phyloP scores from a whole-genome alignment of 1,140 invertebrate genomes.

The Drusus annulatus region DNA sequence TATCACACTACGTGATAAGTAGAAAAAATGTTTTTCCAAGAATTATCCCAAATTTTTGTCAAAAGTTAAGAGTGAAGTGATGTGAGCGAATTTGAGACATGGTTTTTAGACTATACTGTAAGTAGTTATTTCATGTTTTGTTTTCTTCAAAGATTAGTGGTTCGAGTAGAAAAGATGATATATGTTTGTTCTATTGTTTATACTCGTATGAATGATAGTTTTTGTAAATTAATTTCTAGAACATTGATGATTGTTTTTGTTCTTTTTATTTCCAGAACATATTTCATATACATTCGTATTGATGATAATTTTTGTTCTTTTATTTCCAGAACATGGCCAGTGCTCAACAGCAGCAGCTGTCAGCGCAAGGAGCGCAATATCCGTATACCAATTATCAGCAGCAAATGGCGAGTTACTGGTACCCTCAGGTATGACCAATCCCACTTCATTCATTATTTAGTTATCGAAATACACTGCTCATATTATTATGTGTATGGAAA shows the following conservation, averaged over 20 bases:
- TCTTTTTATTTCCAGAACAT: background rate
- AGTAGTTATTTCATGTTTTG: too few species aligned
- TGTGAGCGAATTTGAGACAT: too few species aligned
- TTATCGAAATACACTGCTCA: too few species aligned
- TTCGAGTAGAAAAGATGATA: background rate
- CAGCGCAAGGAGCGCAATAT: constrained; percentile 73
- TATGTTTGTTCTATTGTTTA: background rate
- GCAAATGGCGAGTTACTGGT: constrained; percentile 85
- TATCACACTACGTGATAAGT: too few species aligned
- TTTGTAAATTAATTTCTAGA: too few species aligned
- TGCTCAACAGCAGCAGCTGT: constrained; percentile 58
- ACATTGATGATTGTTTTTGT: background rate
- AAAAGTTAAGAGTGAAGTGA: too few species aligned
- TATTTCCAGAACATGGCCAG: constrained; percentile 49
- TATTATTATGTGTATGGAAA: too few species aligned
- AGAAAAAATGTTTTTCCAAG: too few species aligned
- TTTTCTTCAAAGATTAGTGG: too few species aligned
- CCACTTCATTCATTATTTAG: too few species aligned
- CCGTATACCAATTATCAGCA: constrained; percentile 77
- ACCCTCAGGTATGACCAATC: constrained; percentile 70
- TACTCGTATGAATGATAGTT: background rate
- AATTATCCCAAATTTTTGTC: too few species aligned
- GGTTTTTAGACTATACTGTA: too few species aligned
- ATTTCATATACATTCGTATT: background rate
- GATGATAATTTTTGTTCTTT: background rate